Evolutionary conservation across 2,113 vertebrate species (phyloP).

Genomic region (Struthidea cinerea): DNA sequence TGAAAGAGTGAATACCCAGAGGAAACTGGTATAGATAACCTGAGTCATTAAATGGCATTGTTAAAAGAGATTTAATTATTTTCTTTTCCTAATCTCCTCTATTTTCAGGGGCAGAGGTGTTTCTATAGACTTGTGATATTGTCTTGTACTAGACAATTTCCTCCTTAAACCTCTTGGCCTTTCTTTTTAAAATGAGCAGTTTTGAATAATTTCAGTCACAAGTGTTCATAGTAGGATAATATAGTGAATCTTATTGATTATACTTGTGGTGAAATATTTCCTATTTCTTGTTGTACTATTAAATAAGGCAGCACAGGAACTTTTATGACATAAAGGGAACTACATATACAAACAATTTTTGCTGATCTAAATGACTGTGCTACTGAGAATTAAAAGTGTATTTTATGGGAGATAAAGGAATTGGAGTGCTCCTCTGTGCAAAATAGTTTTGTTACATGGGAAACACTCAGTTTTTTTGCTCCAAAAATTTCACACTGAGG

Average conservation of each 20-base stretch:
- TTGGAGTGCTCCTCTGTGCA: neutral
- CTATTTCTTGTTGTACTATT: neutral
- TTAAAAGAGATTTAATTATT: neutral
- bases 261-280: neutral
- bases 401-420: neutral
- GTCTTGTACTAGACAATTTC: neutral
- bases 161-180: neutral
- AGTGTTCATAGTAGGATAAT: neutral
- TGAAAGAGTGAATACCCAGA: neutral
- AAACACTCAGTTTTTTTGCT: rapidly evolving
- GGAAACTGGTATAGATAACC: neutral
- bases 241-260: neutral
- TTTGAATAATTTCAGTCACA: neutral
- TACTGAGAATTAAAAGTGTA: neutral
- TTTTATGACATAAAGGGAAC: neutral
- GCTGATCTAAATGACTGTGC: neutral
- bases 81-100: neutral
- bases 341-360: neutral
- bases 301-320: neutral
- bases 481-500: neutral
- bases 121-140: neutral
- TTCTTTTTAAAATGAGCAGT: neutral
- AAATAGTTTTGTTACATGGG: neutral
- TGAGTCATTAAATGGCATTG: neutral
- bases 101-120: neutral